phyloP scores from a whole-genome alignment of 2,113 vertebrate species.

The Tetraodon nigroviridis region DNA sequence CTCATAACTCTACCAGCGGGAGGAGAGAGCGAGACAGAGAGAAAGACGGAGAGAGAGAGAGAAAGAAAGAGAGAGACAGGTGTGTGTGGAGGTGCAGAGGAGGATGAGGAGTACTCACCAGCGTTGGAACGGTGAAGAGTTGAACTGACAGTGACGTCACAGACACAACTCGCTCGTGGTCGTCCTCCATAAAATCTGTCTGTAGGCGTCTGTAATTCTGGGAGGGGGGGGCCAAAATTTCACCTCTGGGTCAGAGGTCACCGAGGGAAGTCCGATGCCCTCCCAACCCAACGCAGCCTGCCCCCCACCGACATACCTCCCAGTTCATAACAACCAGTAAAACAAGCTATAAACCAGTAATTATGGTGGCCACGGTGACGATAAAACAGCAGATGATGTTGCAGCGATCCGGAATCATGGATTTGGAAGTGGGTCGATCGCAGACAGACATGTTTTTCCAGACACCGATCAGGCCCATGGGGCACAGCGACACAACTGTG shows the following conservation, averaged over 20 bases:
- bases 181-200: constrained; percentile 99
- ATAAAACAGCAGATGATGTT: too few relatives aligned
- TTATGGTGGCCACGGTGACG: too few relatives aligned
- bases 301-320: not conserved
- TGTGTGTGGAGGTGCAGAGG: constrained; percentile 60
- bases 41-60: constrained; percentile 67
- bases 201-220: constrained; percentile 99
- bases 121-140: constrained; percentile 96
- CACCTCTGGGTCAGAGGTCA: constrained; percentile 80
- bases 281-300: not conserved
- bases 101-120: constrained; percentile 90
- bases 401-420: too few relatives aligned
- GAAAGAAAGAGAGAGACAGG: constrained; percentile 39
- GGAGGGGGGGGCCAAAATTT: constrained; percentile 76
- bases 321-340: not conserved
- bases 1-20: constrained; percentile 89
- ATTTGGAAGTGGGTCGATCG: not conserved
- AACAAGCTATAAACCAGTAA: too few relatives aligned
- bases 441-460: not conserved
- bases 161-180: constrained; percentile 97
- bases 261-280: constrained; percentile 4
- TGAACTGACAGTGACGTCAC: constrained; percentile 98
- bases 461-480: too few relatives aligned
- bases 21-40: constrained; percentile 63
- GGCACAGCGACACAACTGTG: too few relatives aligned